Evolutionary conservation across 2,888 invertebrate species (phyloP).

Genomic region (Loripinus fragilis): DNA sequence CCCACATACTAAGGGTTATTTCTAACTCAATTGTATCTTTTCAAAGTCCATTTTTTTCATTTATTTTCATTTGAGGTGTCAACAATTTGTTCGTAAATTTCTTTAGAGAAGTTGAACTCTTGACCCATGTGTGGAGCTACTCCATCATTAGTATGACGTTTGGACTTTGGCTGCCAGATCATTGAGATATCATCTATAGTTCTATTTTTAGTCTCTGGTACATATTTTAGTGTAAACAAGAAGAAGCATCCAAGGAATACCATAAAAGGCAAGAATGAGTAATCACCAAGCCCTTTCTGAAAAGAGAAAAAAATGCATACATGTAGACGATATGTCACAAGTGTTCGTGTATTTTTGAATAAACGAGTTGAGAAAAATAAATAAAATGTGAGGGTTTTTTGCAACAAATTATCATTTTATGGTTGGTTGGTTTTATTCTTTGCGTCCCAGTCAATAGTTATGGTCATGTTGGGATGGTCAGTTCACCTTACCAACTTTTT

Average conservation of each 20-base stretch:
- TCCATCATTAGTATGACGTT: not conserved
- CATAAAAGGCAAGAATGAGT: conserved; percentile 89
- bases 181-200: conserved; percentile 96
- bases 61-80: conserved; percentile 1
- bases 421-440: too few relatives aligned
- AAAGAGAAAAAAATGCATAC: conserved; percentile 66
- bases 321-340: too few relatives aligned
- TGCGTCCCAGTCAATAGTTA: too few relatives aligned
- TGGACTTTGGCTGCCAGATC: conserved; percentile 44
- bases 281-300: conserved; percentile 74
- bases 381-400: too few relatives aligned
- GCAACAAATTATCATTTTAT: too few relatives aligned
- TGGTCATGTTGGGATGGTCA: too few relatives aligned
- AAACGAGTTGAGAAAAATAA: too few relatives aligned
- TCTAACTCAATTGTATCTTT: too few relatives aligned
- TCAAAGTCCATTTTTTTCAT: not conserved
- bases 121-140: not conserved
- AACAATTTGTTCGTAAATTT: not conserved
- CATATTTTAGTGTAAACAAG: conserved; percentile 99
- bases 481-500: too few relatives aligned
- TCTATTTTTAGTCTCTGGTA: conserved; percentile 99
- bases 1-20: too few relatives aligned
- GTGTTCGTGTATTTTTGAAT: too few relatives aligned
- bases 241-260: conserved; percentile 93
- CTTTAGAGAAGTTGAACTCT: not conserved